Percentiles rank a stretch among this genome's conserved stretches.
Evolutionary conservation across 2,113 vertebrate genomes (phyloP).

Genomic region (Burhinus bistriatus): DNA sequence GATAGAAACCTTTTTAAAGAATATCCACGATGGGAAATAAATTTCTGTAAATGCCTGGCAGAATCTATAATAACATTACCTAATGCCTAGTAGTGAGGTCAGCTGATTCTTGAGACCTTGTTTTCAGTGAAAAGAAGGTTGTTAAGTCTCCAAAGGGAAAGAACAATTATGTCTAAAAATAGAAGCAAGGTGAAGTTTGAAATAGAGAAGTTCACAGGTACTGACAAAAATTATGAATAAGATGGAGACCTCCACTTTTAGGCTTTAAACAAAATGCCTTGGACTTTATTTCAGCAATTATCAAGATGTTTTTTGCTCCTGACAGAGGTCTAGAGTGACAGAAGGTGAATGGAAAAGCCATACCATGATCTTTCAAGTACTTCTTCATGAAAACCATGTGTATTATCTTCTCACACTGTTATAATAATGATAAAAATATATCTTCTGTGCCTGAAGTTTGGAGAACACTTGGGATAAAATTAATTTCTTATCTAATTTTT

Average conservation of each 20-base stretch:
- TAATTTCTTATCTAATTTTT: not conserved
- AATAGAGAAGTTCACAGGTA: constrained; percentile 32
- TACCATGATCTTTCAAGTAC: not conserved
- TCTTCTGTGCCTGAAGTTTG: not conserved
- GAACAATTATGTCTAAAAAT: constrained; percentile 29
- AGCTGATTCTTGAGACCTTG: constrained; percentile 23
- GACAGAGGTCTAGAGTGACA: not conserved
- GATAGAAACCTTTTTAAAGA: constrained; percentile 3
- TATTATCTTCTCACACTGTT: not conserved
- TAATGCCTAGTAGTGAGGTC: not conserved
- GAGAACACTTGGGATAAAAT: not conserved
- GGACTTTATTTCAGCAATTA: constrained; percentile 13
- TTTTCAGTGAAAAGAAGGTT: constrained; percentile 5
- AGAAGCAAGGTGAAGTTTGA: constrained; percentile 47
- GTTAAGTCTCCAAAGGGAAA: constrained; percentile 41
- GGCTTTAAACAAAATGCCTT: not conserved
- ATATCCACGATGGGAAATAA: constrained; percentile 30
- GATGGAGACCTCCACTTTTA: not conserved
- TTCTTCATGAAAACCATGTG: not conserved
- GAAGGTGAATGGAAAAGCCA: constrained; percentile 1
- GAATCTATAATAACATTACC: not conserved
- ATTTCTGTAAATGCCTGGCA: constrained; percentile 24
- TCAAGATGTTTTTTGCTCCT: not conserved
- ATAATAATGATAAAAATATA: not conserved
- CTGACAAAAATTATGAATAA: not conserved